Evolutionary conservation across 1,140 invertebrate genomes (phyloP), one percentile per base, ranked within the genome.

Genomic region (Propsilocerus akamusi): DNA sequence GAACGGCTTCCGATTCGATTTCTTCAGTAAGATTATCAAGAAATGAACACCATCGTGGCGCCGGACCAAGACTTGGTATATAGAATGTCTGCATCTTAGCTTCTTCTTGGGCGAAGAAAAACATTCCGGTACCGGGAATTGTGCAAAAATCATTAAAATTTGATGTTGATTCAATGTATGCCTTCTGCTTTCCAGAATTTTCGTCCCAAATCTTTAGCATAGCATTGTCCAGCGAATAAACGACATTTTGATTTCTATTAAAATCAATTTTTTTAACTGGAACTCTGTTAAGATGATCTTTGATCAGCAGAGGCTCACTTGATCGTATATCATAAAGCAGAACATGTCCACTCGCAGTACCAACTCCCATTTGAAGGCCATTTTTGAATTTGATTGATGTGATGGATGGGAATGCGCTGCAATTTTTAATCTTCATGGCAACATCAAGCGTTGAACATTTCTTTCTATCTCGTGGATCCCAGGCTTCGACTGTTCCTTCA

Each of bases 1-100:
- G 72, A 28, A 71, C 60, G 23, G 14, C 32, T 32, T 73, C 69
- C 20, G 68, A 71, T 68, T 99, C 95, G 54, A 99, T 69, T 73
- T 99, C 96, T 70, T 99, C 95, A 5, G 94, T 97, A 8, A 99
- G 70, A 63, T 86, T 92, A 63, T 99, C 96, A 34, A 99, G 74
- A 65, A 96, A 96, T 26, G 85, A 82, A 65, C 95, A 98, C 96
- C 96, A 99, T 58, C 76, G 81, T 3, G 96, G 96, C 8, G 96
- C 96, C 32, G 94, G 89, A 10, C 96, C 73, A 59, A 99, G 71
- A 56, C 79, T 80, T 57, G 95, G 96, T 52, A 98, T 83, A 59
- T 94, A 99, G 68, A 94, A 97, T 1, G 88, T 83, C 57, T 89
- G 77, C 68, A 99, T 92, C 75, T 97, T 97, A 10, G 80, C 75